A percentile compares a stretch with the other conserved stretches of the same genome.
phyloP scores from a whole-genome alignment of 35 echinoderm and acorn worm genomes.

The Hemicentrotus pulcherrimus region DNA sequence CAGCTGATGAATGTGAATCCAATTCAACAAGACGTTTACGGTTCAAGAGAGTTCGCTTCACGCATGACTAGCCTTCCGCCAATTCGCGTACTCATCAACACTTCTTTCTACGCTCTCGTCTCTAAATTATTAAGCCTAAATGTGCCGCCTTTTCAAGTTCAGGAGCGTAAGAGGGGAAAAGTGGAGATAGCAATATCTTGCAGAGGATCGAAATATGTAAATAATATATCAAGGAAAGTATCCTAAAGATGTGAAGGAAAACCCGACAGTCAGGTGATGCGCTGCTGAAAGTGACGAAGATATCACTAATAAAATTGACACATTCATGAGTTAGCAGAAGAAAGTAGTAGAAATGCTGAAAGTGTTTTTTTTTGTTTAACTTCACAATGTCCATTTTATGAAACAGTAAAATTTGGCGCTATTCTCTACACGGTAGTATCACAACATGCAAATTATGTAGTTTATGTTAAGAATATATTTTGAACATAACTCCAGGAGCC shows the following conservation, averaged over 20 bases:
- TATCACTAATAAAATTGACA: background rate
- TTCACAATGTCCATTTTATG: too few species aligned
- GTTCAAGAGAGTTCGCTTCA: background rate
- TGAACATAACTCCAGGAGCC: too few species aligned
- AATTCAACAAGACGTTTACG: background rate
- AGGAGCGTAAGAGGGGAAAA: background rate
- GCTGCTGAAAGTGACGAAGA: background rate
- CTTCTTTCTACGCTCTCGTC: background rate
- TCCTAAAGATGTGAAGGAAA: background rate
- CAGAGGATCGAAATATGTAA: background rate
- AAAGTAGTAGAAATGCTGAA: background rate
- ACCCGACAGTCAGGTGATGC: background rate
- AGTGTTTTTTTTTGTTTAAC: too few species aligned
- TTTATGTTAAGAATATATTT: too few species aligned
- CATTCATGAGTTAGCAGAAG: background rate
- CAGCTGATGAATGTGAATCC: background rate
- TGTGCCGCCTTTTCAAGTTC: conserved; percentile 7
- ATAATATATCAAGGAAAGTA: background rate
- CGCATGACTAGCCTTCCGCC: background rate
- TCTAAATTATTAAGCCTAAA: background rate
- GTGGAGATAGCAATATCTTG: background rate
- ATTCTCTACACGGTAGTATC: too few species aligned
- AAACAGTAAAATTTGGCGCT: background rate
- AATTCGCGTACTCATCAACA: conserved; percentile 3
- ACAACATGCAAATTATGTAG: too few species aligned